Evolutionary conservation across 2,797 vertebrate genomes (phyloP).

Genomic region (Danio tinwini): DNA sequence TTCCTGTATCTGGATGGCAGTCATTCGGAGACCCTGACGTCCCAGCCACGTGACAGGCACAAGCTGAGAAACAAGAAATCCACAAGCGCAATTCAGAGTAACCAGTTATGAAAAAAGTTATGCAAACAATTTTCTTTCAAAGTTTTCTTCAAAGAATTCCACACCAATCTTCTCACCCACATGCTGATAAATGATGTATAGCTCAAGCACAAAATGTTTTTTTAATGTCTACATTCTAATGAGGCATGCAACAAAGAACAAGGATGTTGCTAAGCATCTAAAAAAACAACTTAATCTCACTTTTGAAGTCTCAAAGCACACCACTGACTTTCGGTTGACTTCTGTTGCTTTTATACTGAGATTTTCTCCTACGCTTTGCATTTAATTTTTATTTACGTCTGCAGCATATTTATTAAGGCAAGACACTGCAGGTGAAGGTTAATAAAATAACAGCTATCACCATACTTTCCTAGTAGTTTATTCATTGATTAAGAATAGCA

Average conservation of each 20-base stretch:
- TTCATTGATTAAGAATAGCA: too few relatives aligned
- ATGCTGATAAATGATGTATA: slow-evolving; percentile 1
- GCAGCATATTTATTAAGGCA: neutral
- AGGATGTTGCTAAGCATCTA: neutral
- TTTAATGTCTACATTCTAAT: slow-evolving; percentile 25
- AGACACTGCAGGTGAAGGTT: too few relatives aligned
- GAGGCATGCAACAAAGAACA: slow-evolving; percentile 17
- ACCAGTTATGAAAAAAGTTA: neutral
- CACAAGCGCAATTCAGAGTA: slow-evolving; percentile 6
- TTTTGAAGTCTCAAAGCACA: slow-evolving; percentile 16
- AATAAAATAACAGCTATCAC: too few relatives aligned
- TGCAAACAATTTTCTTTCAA: neutral
- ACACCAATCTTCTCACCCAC: neutral
- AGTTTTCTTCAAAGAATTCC: neutral
- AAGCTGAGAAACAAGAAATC: slow-evolving; percentile 74
- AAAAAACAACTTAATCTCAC: neutral
- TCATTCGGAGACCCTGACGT: slow-evolving; percentile 68
- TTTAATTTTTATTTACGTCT: neutral
- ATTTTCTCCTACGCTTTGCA: neutral
- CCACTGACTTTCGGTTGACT: neutral
- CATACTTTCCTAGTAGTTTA: too few relatives aligned
- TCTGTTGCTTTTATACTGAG: neutral
- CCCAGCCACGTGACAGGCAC: slow-evolving; percentile 79
- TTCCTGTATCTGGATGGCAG: slow-evolving; percentile 83
- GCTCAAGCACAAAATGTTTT: slow-evolving; percentile 6